Evolutionary conservation across 1,140 invertebrate species (phyloP).

Genomic region (Hirudo medicinalis): DNA sequence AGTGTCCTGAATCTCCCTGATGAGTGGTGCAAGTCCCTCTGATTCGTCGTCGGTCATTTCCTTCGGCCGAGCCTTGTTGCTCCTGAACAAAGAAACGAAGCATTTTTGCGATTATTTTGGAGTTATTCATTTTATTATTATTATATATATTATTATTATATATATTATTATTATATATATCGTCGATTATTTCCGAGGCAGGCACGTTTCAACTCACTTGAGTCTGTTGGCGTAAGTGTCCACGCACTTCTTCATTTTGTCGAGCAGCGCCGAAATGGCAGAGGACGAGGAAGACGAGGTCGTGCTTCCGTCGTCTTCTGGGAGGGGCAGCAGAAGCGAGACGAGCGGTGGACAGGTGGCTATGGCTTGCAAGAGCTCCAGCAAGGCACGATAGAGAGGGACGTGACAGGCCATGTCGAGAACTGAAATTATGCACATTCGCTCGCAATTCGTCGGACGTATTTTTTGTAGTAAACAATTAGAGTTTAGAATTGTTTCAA

Average conservation of each 20-base stretch:
- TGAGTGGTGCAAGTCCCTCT: constrained; percentile 69
- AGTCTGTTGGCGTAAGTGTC: constrained; percentile 74
- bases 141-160: no score
- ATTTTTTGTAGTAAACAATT: no score
- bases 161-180: no score
- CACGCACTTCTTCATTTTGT: constrained; percentile 75
- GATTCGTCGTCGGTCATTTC: constrained; percentile 60
- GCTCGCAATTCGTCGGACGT: neutral
- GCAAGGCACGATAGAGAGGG: constrained; percentile 69
- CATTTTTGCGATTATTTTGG: no score
- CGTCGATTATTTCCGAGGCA: neutral
- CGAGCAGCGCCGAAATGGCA: constrained; percentile 46
- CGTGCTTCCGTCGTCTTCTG: constrained; percentile 31
- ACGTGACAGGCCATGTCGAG: constrained; percentile 87
- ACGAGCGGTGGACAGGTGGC: constrained; percentile 55
- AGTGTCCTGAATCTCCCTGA: constrained; percentile 72
- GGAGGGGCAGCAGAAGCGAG: constrained; percentile 51
- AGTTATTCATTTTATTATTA: no score
- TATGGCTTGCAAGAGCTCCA: constrained; percentile 65
- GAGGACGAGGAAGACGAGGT: constrained; percentile 28
- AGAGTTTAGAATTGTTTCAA: no score
- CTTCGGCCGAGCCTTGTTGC: constrained; percentile 46
- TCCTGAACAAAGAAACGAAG: neutral
- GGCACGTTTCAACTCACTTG: constrained; percentile 47
- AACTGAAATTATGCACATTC: constrained; percentile 43